phyloP scores from a whole-genome alignment of 2,888 invertebrate species.

The Terebella lapidaria region DNA sequence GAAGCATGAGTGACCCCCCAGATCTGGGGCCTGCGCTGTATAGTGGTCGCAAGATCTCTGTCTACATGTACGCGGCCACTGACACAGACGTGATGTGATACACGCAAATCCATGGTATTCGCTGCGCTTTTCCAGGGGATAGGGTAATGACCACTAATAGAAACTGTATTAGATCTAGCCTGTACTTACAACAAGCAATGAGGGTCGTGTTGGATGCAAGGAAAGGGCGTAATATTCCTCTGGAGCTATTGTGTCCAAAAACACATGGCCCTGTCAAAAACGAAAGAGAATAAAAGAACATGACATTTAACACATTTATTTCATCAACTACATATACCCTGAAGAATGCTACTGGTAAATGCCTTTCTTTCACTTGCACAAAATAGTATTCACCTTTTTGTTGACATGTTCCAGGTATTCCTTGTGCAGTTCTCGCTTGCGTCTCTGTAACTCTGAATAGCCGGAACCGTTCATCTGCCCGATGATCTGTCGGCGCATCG shows the following conservation, averaged over 20 bases:
- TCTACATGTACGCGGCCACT: too few species aligned
- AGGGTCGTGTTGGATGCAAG: slow-evolving; percentile 40
- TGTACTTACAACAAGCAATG: slow-evolving; percentile 40
- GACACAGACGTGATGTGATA: too few species aligned
- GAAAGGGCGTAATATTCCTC: slow-evolving; percentile 48
- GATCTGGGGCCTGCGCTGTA: too few species aligned
- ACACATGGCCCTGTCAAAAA: slow-evolving; percentile 45
- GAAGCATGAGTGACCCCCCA: too few species aligned
- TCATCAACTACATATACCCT: neutral
- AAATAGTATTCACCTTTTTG: slow-evolving; percentile 37
- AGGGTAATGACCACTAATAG: too few species aligned
- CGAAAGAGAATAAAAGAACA: neutral
- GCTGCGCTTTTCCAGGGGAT: too few species aligned
- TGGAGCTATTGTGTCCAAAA: slow-evolving; percentile 45
- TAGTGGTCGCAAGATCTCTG: too few species aligned
- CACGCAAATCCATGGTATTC: too few species aligned
- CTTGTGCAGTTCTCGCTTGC: slow-evolving; percentile 42
- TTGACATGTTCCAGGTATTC: slow-evolving; percentile 50
- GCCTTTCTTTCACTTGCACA: neutral
- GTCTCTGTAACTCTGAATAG: slow-evolving; percentile 35
- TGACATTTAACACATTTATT: neutral
- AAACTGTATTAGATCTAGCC: too few species aligned
- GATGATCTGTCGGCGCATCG: slow-evolving; percentile 40
- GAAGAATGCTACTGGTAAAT: neutral
- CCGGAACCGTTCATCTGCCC: slow-evolving; percentile 37